Base-by-base conservation (phyloP, 2,888 invertebrate genomes). In the Eurois occulta region DNA sequence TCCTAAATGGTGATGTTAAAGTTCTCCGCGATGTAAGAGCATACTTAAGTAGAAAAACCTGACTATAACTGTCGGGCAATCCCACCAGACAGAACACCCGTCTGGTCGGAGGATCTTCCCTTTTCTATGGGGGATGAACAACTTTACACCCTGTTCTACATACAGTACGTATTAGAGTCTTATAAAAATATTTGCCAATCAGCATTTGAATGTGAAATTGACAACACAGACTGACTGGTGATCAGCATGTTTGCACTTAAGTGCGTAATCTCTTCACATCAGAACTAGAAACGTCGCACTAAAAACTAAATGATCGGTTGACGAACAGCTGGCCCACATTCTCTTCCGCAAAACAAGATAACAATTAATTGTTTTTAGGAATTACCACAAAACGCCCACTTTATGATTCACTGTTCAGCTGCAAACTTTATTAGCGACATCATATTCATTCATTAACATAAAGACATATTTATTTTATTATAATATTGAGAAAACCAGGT, bases 381-480 rank as follows among this genome's bases (percentile, higher is more conserved):
- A 76, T 81, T 46, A 55, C 60, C 55, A 75, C 32, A 77, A 58
- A 58, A 77, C 80, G 81, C 82, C 80, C 69, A 66, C 52, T 55
- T 41, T 16, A 68, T 81, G 79, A 68, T 32, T 81, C 81, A 81
- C 58, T 52, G 41, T 32, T 35, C 58, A 35, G 16, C 7, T 73
- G 65, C 2, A 16, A 21, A 67, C 13, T 65, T n/a, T 16, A 16
- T 52, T 24, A 38, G 18, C 24, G 16, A 65, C 24, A 28, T 10
- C 10, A 16, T 13, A 70, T 71, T 71, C 24, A 32, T 41, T 66
- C n/a, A 66, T 66, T 72, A 18, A n/a, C 18, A 18, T 32, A 43
- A 0, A 48, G 48, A 46, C 24, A 18, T 10, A 10, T 52, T 43
- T 43, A 0, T 10, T 21, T 21, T n/a, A 18, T 18, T 18, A 18